Percentiles rank a stretch among this genome's conserved stretches.
Conservation (phyloP, 1,140 invertebrate species). For the Megalonaias nervosa region DNA sequence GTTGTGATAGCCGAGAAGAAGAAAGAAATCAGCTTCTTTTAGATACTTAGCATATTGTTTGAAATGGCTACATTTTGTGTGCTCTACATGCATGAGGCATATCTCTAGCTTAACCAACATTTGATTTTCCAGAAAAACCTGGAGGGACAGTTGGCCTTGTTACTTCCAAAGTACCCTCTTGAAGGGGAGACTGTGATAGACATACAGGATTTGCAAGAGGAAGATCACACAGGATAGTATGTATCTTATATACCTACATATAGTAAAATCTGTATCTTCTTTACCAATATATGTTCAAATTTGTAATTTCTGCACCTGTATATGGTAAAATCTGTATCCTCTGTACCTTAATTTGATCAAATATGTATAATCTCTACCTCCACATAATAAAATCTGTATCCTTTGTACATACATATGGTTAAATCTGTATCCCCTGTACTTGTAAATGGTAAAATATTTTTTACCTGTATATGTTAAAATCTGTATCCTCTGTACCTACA, state of each 20-base stretch:
- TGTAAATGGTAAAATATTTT: too few relatives aligned
- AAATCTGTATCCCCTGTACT: too few relatives aligned
- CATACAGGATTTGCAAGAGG: slow-evolving; percentile 37
- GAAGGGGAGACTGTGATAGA: slow-evolving; percentile 47
- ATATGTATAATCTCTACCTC: neutral
- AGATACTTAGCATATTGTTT: too few relatives aligned
- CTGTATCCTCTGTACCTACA: too few relatives aligned
- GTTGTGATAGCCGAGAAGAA: too few relatives aligned
- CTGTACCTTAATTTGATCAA: too few relatives aligned
- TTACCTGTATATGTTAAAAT: too few relatives aligned
- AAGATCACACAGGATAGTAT: slow-evolving; percentile 49
- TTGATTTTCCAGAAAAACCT: slow-evolving; percentile 75
- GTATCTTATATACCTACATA: slow-evolving; percentile 20
- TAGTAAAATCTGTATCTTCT: neutral
- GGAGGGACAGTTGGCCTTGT: slow-evolving; percentile 75
- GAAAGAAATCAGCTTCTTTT: too few relatives aligned
- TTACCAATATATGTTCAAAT: neutral
- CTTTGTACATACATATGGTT: too few relatives aligned
- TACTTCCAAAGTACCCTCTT: slow-evolving; percentile 77
- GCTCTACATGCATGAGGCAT: too few relatives aligned
- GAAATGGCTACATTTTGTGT: too few relatives aligned
- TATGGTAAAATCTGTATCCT: neutral
- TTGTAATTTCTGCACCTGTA: neutral
- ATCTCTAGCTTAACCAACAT: too few relatives aligned
- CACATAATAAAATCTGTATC: neutral